Base-by-base conservation (phyloP, 1,140 invertebrate species). In the Calliopsis andreniformis region DNA sequence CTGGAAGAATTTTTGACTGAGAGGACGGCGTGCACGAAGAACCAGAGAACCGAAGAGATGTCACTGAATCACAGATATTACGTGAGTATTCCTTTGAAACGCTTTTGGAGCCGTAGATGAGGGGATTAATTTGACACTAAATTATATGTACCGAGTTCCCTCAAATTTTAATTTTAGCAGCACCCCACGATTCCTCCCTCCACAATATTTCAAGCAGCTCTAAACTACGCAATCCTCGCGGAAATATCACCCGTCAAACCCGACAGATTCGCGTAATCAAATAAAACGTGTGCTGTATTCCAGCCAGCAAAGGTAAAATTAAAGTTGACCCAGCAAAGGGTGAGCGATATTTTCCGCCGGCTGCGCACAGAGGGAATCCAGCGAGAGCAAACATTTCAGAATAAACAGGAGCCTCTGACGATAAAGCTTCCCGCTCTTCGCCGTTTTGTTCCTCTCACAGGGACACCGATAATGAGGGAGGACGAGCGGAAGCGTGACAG, bases 51-150 rank as follows among this genome's bases (percentile, higher is more conserved):
- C 35, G 66, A 82, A 90, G 88, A 87, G 79, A 92, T 92, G 91
- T 91, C 91, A 87, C 85, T 91, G 70, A 90, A 91, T 87, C 90
- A 91, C 79, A 89, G 89, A 85, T 92, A 92, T 84, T 92, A 92
- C 84, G 91, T 92, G 75, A 91, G 91, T 92, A 86, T 76, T 12
- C n/a, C 32, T 8, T 64, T 55, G 0, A 45, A 5, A 1, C 10
- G n/a, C 14, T 45, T 58, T 32, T 49, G 14, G 20, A 49, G 5
- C 20, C 8, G 4, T n/a, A 3, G 47, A 23, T 3, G 43, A 18
- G 43, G 16, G 6, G 43, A 45, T 45, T 6, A 45, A 18, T 14
- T 16, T 51, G 20, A 23, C 3, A n/a, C 23, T 51, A 20, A 10
- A n/a, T n/a, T 51, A 25, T 25, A 25, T 1, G 14, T 6, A 18